Conservation (phyloP, 2,888 invertebrate species). For the Cancer borealis region DNA sequence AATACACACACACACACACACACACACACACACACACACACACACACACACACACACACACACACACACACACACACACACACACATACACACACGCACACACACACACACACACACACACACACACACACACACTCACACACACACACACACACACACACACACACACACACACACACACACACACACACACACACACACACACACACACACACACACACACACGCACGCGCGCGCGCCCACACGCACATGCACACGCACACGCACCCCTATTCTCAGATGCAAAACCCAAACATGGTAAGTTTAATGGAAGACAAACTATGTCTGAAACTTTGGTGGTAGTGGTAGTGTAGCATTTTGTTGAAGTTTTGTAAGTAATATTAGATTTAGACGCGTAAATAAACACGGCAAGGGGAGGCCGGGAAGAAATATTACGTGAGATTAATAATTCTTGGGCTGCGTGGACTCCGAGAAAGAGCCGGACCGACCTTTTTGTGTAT, state of each 20-base stretch:
- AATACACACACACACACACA: not conserved
- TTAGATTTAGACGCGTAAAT: conserved; percentile 21
- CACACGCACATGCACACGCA: not conserved
- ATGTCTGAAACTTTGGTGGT: not conserved
- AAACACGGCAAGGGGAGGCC: not conserved
- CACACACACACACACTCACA: not conserved
- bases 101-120: not conserved
- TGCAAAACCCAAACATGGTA: not conserved
- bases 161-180: not conserved
- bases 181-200: not conserved
- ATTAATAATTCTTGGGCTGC: not conserved
- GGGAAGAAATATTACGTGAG: conserved; percentile 1
- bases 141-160: not conserved
- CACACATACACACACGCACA: not conserved
- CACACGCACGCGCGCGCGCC: not conserved
- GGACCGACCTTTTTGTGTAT: not conserved
- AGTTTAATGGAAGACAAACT: conserved; percentile 34
- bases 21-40: not conserved
- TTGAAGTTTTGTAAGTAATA: conserved; percentile 32
- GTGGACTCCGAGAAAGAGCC: not conserved
- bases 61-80: not conserved
- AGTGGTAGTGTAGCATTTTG: conserved; percentile 1
- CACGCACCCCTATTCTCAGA: not conserved
- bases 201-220: not conserved
- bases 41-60: not conserved